These are phyloP conservation scores for Axis porcinus DNA, from an alignment of 2,113 vertebrate species.

Conservation along the genomic window DNA sequence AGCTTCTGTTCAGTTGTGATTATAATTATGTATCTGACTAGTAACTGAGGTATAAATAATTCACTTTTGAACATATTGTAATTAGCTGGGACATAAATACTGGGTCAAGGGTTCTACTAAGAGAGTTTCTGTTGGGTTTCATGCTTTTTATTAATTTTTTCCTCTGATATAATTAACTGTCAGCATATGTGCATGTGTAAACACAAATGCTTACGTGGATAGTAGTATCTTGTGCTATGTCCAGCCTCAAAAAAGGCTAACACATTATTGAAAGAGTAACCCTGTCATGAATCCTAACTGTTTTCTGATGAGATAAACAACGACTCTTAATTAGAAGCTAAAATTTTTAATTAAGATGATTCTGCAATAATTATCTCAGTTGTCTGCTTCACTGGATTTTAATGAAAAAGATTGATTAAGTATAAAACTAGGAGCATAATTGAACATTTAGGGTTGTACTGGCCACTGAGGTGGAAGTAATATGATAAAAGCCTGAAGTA, in stretches of 20 bases:
- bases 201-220: conserved; percentile 9
- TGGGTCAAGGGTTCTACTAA: conserved; percentile 23
- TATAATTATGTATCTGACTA: conserved; percentile 57
- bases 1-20: conserved; percentile 9
- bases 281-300: conserved; percentile 86
- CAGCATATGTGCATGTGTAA: background rate
- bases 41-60: conserved; percentile 59
- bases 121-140: conserved; percentile 28
- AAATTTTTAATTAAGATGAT: conserved; percentile 96
- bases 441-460: conserved; percentile 83
- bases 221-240: conserved; percentile 48
- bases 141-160: conserved; percentile 29
- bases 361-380: conserved; percentile 90
- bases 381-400: conserved; percentile 89
- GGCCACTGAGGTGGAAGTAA: conserved; percentile 81
- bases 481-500: conserved; percentile 80
- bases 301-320: conserved; percentile 92
- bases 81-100: conserved; percentile 70
- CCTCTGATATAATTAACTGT: conserved; percentile 28
- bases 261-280: conserved; percentile 76
- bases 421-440: conserved; percentile 86
- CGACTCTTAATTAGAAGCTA: conserved; percentile 91
- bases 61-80: conserved; percentile 69
- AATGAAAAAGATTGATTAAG: conserved; percentile 93
- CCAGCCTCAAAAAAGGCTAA: conserved; percentile 64